Conservation (phyloP, 2,888 invertebrate genomes). For the Neoscelio sp. region DNA sequence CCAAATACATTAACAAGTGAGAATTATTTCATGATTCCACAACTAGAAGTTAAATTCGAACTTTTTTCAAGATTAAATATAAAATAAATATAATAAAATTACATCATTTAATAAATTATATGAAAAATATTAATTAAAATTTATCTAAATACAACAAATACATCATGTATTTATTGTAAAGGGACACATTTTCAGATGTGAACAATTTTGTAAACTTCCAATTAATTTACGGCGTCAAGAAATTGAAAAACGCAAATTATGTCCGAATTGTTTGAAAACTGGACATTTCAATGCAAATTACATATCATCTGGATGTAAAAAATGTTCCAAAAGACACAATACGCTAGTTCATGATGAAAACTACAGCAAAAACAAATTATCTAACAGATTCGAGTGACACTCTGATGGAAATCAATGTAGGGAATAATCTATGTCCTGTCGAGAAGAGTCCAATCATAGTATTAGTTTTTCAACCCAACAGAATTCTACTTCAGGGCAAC, state of each 20-base stretch:
- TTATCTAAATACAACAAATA: neutral
- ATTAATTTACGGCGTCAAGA: neutral
- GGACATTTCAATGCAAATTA: slow-evolving; percentile 61
- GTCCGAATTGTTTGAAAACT: slow-evolving; percentile 68
- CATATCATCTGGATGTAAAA: slow-evolving; percentile 57
- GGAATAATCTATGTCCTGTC: too few relatives aligned
- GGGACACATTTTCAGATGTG: slow-evolving; percentile 5
- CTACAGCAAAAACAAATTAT: neutral
- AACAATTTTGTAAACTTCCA: slow-evolving; percentile 5
- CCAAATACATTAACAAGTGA: too few relatives aligned
- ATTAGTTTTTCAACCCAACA: too few relatives aligned
- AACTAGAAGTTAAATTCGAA: too few relatives aligned
- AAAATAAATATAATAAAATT: too few relatives aligned
- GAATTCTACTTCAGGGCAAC: too few relatives aligned
- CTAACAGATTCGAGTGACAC: neutral
- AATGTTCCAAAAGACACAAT: slow-evolving; percentile 62
- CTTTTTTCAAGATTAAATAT: too few relatives aligned
- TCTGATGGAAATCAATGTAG: too few relatives aligned
- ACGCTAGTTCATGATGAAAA: slow-evolving; percentile 51
- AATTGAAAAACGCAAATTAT: slow-evolving; percentile 50
- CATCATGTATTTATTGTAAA: slow-evolving; percentile 2
- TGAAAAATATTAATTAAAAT: too few relatives aligned
- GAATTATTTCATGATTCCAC: too few relatives aligned
- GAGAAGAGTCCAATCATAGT: too few relatives aligned
- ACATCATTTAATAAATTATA: too few relatives aligned